These are phyloP conservation scores for Contarinia nasturtii DNA, from an alignment of 1,140 invertebrate genomes.

Conservation along the genomic window DNA sequence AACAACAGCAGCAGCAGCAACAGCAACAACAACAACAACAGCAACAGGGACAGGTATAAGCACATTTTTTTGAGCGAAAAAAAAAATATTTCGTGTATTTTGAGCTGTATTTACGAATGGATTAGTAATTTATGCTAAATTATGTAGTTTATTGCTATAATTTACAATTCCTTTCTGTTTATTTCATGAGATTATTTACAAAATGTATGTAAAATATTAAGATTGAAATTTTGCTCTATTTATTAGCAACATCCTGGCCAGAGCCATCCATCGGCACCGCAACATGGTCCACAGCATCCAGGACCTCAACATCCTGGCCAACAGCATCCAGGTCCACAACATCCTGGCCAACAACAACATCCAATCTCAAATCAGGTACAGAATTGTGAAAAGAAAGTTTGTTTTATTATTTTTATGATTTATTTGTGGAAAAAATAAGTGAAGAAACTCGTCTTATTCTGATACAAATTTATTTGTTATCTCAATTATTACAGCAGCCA, in stretches of 20 bases:
- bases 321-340: slow-evolving; percentile 6
- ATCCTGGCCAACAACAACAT: slow-evolving; percentile 10
- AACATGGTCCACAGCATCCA: background rate
- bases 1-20: background rate
- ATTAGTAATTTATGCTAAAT: too few relatives aligned
- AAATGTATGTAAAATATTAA: too few relatives aligned
- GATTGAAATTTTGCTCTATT: too few relatives aligned
- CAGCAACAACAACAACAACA: slow-evolving; percentile 12
- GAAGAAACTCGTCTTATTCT: slow-evolving; percentile 12
- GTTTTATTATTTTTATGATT: background rate
- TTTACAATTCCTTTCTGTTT: too few relatives aligned
- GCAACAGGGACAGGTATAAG: slow-evolving; percentile 3
- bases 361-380: slow-evolving; percentile 10
- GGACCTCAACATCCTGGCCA: slow-evolving; percentile 9
- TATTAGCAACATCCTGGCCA: slow-evolving; percentile 25
- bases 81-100: background rate
- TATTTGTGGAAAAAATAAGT: slow-evolving; percentile 14
- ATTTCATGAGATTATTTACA: too few relatives aligned
- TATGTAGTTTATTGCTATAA: too few relatives aligned
- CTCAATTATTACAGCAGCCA: slow-evolving; percentile 5
- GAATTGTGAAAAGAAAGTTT: slow-evolving; percentile 11
- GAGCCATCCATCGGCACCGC: slow-evolving; percentile 17
- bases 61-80: background rate
- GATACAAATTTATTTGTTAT: slow-evolving; percentile 7
- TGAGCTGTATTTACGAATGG: background rate